Conservation (phyloP, 1,140 invertebrate genomes). For the Neomicropteryx cornuta region DNA sequence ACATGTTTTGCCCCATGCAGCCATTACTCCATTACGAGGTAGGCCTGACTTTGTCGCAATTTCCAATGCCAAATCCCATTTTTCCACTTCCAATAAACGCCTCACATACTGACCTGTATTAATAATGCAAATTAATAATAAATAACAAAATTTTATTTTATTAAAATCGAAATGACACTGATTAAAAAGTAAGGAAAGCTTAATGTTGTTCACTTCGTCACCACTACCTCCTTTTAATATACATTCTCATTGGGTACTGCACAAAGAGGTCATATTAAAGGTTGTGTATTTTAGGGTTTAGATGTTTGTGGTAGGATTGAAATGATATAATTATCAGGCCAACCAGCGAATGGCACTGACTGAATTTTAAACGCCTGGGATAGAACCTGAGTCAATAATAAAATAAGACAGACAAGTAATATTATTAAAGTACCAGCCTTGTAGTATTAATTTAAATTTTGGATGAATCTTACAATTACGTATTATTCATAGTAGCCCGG, state of each 20-base stretch:
- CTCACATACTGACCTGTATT: constrained; percentile 33
- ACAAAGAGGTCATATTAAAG: neutral
- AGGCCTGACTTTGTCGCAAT: constrained; percentile 78
- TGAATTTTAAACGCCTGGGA: constrained; percentile 21
- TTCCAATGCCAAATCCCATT: constrained; percentile 74
- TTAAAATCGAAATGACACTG: too few relatives aligned
- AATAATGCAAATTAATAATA: neutral
- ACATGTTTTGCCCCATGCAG: constrained; percentile 76
- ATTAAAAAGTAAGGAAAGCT: too few relatives aligned
- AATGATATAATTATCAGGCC: neutral
- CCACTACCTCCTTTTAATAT: too few relatives aligned
- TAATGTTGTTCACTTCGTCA: too few relatives aligned
- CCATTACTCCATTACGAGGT: constrained; percentile 66
- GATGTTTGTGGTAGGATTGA: neutral
- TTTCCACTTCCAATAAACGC: constrained; percentile 62
- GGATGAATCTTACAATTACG: too few relatives aligned
- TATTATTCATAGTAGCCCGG: too few relatives aligned
- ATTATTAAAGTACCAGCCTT: too few relatives aligned
- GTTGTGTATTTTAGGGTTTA: neutral
- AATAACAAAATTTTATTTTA: too few relatives aligned
- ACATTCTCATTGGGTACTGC: too few relatives aligned
- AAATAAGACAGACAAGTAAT: too few relatives aligned
- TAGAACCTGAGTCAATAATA: too few relatives aligned
- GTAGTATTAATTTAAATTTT: too few relatives aligned
- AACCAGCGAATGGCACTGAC: constrained; percentile 13